Conservation (phyloP, 2,888 invertebrate species). For the Myopa testacea region DNA sequence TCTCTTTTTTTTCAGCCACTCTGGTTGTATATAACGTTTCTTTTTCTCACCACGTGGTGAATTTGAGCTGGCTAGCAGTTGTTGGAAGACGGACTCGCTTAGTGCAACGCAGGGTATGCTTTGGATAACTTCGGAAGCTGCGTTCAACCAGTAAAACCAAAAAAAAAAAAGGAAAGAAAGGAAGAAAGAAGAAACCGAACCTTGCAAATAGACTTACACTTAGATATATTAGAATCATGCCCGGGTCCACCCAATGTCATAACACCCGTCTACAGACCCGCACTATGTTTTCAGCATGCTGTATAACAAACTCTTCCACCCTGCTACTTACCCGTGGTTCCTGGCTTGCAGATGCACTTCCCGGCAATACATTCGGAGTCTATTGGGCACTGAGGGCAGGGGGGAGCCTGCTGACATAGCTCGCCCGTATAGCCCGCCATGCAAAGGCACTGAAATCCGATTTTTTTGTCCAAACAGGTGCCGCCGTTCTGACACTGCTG, state of each 20-base stretch:
- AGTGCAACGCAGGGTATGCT: slow-evolving; percentile 28
- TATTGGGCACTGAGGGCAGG: slow-evolving; percentile 72
- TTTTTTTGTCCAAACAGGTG: slow-evolving; percentile 73
- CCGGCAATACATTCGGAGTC: slow-evolving; percentile 76
- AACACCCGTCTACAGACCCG: background rate
- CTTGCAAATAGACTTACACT: slow-evolving; percentile 6
- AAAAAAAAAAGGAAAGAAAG: slow-evolving; percentile 1
- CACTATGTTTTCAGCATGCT: background rate
- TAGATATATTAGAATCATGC: background rate
- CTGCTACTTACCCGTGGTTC: slow-evolving; percentile 63
- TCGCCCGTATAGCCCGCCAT: slow-evolving; percentile 72
- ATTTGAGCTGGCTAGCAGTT: slow-evolving; percentile 23
- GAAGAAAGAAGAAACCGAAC: slow-evolving; percentile 1
- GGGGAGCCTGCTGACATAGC: slow-evolving; percentile 64
- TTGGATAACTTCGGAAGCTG: slow-evolving; percentile 22
- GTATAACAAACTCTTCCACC: background rate
- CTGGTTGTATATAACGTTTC: slow-evolving; percentile 65
- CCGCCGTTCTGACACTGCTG: slow-evolving; percentile 83
- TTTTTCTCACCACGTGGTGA: slow-evolving; percentile 54
- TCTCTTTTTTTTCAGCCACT: slow-evolving; percentile 66
- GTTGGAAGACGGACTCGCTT: slow-evolving; percentile 19
- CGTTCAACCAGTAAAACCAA: background rate
- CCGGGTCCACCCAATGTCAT: slow-evolving; percentile 13
- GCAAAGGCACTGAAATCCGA: slow-evolving; percentile 78
- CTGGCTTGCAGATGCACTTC: slow-evolving; percentile 68